These are phyloP conservation scores for Tachycineta bicolor DNA, from an alignment of 2,113 vertebrate genomes.

Conservation along the genomic window DNA sequence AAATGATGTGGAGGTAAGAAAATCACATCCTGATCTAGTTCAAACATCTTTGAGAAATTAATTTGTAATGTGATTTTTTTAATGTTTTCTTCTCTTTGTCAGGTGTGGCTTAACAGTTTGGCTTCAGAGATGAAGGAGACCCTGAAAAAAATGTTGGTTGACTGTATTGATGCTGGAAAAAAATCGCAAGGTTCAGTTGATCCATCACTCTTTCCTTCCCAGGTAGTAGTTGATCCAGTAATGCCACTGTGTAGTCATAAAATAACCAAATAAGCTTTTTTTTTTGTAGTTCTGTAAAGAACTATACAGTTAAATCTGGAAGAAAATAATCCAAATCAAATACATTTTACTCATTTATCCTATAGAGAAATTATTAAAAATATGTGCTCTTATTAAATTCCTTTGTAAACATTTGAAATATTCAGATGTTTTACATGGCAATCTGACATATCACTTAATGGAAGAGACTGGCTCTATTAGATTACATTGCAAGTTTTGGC, in stretches of 20 bases:
- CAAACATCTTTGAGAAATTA: background rate
- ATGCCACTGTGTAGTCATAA: background rate
- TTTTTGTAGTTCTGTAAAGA: background rate
- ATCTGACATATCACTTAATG: background rate
- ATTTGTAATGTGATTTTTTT: background rate
- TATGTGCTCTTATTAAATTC: background rate
- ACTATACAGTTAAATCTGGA: background rate
- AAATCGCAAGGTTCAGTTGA: constrained; percentile 83
- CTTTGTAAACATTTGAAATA: background rate
- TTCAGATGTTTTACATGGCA: background rate
- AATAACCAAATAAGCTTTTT: background rate
- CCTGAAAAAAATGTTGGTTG: constrained; percentile 85
- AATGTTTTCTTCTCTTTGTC: constrained; percentile 20
- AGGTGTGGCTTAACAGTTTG: constrained; percentile 91
- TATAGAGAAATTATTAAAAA: background rate
- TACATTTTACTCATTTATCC: background rate
- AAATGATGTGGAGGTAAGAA: constrained; percentile 90
- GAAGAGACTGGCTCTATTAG: background rate
- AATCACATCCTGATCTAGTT: background rate
- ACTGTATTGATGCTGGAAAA: constrained; percentile 85
- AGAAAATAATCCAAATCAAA: background rate
- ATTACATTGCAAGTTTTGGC: background rate
- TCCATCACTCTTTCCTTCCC: constrained; percentile 89
- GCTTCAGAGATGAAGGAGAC: constrained; percentile 95
- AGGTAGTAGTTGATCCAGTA: constrained; percentile 76